These are phyloP conservation scores for Carterocephalus palaemon DNA, from an alignment of 2,888 invertebrate genomes.

Conservation along the genomic window DNA sequence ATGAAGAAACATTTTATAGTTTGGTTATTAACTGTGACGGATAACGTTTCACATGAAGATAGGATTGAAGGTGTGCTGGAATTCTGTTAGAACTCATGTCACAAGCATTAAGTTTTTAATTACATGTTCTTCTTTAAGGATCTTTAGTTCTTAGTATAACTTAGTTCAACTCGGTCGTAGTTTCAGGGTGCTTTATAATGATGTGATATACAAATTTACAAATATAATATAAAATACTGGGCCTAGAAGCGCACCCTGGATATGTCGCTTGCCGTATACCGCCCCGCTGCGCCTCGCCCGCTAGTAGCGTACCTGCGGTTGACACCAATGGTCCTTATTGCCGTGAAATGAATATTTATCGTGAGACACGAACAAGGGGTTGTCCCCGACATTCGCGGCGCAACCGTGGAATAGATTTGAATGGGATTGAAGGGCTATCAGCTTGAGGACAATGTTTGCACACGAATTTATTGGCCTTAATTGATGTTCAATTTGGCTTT, in stretches of 20 bases:
- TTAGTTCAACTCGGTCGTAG: no score
- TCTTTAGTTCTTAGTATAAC: no score
- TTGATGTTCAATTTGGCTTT: conserved; percentile 22
- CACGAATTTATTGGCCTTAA: conserved; percentile 14
- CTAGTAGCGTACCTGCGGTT: conserved; percentile 41
- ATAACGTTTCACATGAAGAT: no score
- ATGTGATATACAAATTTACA: conserved; percentile 25
- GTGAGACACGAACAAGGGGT: conserved; percentile 34
- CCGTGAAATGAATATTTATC: conserved; percentile 41
- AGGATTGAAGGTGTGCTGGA: no score
- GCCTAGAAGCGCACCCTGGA: conserved; percentile 28
- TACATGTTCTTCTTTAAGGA: no score
- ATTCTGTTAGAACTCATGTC: no score
- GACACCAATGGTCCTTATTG: conserved; percentile 56
- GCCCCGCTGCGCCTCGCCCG: conserved; percentile 24
- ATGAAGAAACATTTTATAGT: no score
- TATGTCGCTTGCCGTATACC: conserved; percentile 27
- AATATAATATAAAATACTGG: conserved; percentile 27
- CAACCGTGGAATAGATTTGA: conserved; percentile 18
- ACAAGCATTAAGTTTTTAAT: no score
- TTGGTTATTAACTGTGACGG: no score
- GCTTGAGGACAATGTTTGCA: conserved; percentile 14
- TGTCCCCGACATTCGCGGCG: conserved; percentile 24
- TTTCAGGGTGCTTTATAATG: no score
- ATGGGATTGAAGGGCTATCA: conserved; percentile 21